These are phyloP conservation scores for Conus canariensis DNA, from an alignment of 2,888 invertebrate genomes.

Conservation along the genomic window DNA sequence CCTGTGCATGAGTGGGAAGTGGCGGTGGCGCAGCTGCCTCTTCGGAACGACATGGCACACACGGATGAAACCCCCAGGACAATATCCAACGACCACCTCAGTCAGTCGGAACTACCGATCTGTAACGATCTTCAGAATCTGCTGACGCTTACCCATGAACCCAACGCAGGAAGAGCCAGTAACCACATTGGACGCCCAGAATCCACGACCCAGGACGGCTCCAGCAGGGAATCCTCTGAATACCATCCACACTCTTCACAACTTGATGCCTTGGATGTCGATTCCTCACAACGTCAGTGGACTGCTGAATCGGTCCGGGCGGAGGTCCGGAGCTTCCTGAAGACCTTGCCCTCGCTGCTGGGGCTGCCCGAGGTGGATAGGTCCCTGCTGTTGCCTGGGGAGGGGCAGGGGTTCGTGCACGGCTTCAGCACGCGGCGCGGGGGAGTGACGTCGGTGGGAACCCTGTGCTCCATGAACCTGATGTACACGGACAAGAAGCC, in stretches of 20 bases:
- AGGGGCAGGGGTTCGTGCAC: constrained; percentile 31
- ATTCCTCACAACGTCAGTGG: background rate
- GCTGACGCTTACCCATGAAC: too few relatives aligned
- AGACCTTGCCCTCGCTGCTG: constrained; percentile 35
- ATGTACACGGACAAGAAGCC: constrained; percentile 54
- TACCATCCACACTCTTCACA: background rate
- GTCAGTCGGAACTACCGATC: too few relatives aligned
- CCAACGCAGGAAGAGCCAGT: too few relatives aligned
- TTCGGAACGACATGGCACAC: background rate
- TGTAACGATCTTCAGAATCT: too few relatives aligned
- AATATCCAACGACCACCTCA: background rate
- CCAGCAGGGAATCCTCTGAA: too few relatives aligned
- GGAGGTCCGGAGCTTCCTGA: constrained; percentile 20
- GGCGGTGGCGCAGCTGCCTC: background rate
- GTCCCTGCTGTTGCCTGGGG: constrained; percentile 23
- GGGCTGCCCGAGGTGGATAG: constrained; percentile 27
- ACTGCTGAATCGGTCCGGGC: background rate
- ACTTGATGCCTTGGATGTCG: background rate
- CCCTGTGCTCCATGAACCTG: constrained; percentile 59
- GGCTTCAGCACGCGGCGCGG: constrained; percentile 59
- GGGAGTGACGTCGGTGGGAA: constrained; percentile 54
- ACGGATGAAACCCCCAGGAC: background rate
- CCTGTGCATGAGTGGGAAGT: constrained; percentile 46
- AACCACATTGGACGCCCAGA: too few relatives aligned
- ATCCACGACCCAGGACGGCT: too few relatives aligned